A percentile compares a stretch with the other conserved stretches of the same genome.
phyloP scores from a whole-genome alignment of 1,140 invertebrate genomes.

The Glossosoma conforme region DNA sequence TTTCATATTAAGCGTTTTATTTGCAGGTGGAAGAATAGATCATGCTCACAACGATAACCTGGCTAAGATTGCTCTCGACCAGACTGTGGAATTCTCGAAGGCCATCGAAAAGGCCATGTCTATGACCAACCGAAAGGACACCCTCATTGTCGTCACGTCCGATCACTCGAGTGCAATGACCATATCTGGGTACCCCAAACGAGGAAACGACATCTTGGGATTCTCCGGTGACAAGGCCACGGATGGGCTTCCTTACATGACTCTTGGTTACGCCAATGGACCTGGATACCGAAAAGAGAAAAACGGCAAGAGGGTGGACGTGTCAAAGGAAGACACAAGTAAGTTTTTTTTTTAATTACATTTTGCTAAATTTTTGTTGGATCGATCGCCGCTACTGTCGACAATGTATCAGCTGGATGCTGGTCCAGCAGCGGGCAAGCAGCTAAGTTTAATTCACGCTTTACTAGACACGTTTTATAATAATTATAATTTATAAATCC shows the following conservation, averaged over 20 bases:
- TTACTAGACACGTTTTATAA: background rate
- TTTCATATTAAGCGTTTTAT: constrained; percentile 20
- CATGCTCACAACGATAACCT: constrained; percentile 56
- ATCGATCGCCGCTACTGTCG: no score
- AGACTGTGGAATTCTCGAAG: constrained; percentile 58
- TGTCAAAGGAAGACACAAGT: constrained; percentile 15
- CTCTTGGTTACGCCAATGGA: constrained; percentile 72
- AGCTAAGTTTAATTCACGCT: no score
- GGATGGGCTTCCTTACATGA: constrained; percentile 65
- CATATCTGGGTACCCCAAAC: constrained; percentile 61
- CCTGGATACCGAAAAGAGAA: constrained; percentile 49
- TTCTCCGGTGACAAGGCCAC: constrained; percentile 44
- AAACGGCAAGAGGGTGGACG: constrained; percentile 13
- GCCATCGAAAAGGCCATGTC: constrained; percentile 51
- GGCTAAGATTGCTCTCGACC: constrained; percentile 55
- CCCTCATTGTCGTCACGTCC: constrained; percentile 60
- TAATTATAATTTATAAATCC: background rate
- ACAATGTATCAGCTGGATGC: constrained; percentile 40
- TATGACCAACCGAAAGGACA: constrained; percentile 52
- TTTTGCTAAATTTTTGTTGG: no score
- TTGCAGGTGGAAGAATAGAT: constrained; percentile 54
- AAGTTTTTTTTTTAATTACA: constrained; percentile 4
- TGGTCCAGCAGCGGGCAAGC: no score
- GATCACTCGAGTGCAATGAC: constrained; percentile 64
- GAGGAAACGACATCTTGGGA: constrained; percentile 66